Conservation (phyloP, 1,140 invertebrate genomes). For the Schlechtendalia chinensis region DNA sequence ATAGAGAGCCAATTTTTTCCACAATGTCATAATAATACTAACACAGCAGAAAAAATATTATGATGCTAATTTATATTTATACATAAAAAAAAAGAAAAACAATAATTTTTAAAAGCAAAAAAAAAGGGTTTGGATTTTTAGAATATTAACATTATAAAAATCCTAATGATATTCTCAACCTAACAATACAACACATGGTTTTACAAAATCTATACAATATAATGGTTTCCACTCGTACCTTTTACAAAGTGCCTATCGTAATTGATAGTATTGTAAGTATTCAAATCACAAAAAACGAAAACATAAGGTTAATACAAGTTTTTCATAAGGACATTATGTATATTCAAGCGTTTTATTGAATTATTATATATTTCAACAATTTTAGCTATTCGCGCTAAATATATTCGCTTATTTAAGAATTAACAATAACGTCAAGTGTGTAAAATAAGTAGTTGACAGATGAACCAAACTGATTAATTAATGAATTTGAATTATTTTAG, state of each 20-base stretch:
- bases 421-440: background rate
- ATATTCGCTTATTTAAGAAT: background rate
- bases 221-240: slow-evolving; percentile 19
- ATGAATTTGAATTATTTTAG: background rate
- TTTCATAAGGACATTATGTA: background rate
- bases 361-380: background rate
- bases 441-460: background rate
- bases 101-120: slow-evolving; percentile 35
- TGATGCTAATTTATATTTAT: slow-evolving; percentile 38
- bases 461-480: background rate
- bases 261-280: background rate
- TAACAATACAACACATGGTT: slow-evolving; percentile 24
- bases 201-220: slow-evolving; percentile 4
- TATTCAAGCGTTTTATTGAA: background rate
- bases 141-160: slow-evolving; percentile 39
- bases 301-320: too few relatives aligned
- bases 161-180: slow-evolving; percentile 37
- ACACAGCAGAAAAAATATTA: slow-evolving; percentile 44
- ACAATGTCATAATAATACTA: slow-evolving; percentile 39
- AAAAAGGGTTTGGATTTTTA: slow-evolving; percentile 17
- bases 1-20: slow-evolving; percentile 11
- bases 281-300: too few relatives aligned
- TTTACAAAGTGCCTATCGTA: background rate
- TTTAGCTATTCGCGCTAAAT: background rate
- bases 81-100: slow-evolving; percentile 35